Percentiles rank a stretch among this genome's conserved stretches.
These are phyloP conservation scores for Oreochromis niloticus DNA, from an alignment of 2,113 vertebrate genomes.

Conservation along the genomic window DNA sequence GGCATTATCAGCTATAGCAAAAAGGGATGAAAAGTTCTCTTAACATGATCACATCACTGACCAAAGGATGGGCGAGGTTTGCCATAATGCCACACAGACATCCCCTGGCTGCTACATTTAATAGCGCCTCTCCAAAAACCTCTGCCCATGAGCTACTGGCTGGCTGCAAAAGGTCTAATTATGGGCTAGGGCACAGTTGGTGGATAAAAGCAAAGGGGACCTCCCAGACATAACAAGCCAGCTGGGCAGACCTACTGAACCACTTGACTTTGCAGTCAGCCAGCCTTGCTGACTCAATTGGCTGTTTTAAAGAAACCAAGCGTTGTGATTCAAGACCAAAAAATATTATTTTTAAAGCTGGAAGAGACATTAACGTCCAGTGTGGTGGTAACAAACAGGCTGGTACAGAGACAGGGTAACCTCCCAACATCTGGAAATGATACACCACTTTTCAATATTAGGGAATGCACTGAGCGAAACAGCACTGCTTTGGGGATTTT, in stretches of 20 bases:
- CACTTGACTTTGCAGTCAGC: constrained; percentile 39
- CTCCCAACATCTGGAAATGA: constrained; percentile 42
- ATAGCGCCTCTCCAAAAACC: constrained; percentile 5
- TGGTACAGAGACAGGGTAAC: background rate
- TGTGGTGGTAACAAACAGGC: constrained; percentile 1
- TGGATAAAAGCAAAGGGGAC: constrained; percentile 50
- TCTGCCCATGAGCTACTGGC: constrained; percentile 40
- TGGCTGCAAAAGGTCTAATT: constrained; percentile 63
- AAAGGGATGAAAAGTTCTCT: background rate
- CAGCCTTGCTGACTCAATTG: constrained; percentile 38
- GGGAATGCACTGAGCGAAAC: background rate
- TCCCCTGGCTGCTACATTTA: constrained; percentile 11
- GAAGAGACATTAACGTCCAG: constrained; percentile 24
- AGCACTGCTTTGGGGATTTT: background rate
- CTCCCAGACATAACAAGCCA: constrained; percentile 63
- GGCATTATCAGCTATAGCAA: background rate
- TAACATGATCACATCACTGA: constrained; percentile 33
- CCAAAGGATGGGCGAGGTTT: constrained; percentile 35
- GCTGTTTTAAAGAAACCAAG: constrained; percentile 38
- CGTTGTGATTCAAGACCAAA: constrained; percentile 45
- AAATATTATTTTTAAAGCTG: constrained; percentile 55
- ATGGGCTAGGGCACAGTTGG: constrained; percentile 34
- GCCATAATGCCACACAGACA: background rate
- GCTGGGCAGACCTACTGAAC: constrained; percentile 40
- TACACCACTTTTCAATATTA: background rate